phyloP scores from a whole-genome alignment of 2,888 invertebrate species.

The Neoscelio sp. region DNA sequence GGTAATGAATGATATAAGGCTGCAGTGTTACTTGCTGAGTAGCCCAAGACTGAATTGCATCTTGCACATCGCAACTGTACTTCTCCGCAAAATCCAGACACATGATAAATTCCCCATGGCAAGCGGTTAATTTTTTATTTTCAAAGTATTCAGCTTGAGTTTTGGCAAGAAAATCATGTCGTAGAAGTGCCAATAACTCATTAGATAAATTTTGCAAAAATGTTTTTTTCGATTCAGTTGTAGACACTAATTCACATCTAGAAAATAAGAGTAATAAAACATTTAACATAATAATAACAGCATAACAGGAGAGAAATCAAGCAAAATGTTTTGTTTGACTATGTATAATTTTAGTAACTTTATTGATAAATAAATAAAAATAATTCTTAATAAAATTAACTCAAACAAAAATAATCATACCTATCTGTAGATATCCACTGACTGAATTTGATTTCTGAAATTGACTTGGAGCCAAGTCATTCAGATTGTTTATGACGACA shows the following conservation, averaged over 20 bases:
- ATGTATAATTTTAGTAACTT: slow-evolving; percentile 12
- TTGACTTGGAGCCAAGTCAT: slow-evolving; percentile 17
- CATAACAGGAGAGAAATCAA: slow-evolving; percentile 3
- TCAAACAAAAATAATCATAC: slow-evolving; percentile 7
- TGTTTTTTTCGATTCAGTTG: background rate
- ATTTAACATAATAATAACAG: no score
- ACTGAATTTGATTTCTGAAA: slow-evolving; percentile 23
- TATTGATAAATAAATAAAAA: slow-evolving; percentile 3
- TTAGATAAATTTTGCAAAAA: slow-evolving; percentile 22
- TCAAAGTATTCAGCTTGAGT: slow-evolving; percentile 17
- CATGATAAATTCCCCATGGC: slow-evolving; percentile 14
- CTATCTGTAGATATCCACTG: slow-evolving; percentile 23
- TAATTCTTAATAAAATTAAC: no score
- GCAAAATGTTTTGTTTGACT: slow-evolving; percentile 1
- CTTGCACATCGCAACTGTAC: slow-evolving; percentile 22
- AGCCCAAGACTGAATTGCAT: slow-evolving; percentile 38
- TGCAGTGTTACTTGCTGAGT: slow-evolving; percentile 22
- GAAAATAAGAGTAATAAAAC: slow-evolving; percentile 15
- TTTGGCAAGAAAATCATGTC: slow-evolving; percentile 26
- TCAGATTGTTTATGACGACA: slow-evolving; percentile 7
- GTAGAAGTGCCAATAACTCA: slow-evolving; percentile 5
- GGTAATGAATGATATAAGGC: slow-evolving; percentile 26
- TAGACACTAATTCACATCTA: slow-evolving; percentile 18
- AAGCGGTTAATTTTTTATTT: slow-evolving; percentile 13
- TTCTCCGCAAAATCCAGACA: slow-evolving; percentile 35